Evolutionary conservation across 1,140 invertebrate genomes (phyloP).

Genomic region (Camponotus vicinus): DNA sequence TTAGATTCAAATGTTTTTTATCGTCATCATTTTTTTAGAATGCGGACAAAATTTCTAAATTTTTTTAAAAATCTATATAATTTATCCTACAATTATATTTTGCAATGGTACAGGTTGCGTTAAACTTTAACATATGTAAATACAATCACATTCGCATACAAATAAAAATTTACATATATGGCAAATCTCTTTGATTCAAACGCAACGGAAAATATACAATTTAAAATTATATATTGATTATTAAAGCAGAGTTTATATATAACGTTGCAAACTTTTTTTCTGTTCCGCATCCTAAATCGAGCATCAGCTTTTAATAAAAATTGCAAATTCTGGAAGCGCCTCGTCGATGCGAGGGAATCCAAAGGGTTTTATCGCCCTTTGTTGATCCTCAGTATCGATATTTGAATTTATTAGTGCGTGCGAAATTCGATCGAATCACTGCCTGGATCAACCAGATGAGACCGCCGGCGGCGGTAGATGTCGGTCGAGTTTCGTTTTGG

Average conservation of each 20-base stretch:
- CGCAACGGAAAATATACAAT: background rate
- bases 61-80: background rate
- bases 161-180: background rate
- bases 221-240: background rate
- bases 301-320: conserved; percentile 1
- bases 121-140: background rate
- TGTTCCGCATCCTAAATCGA: background rate
- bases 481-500: conserved; percentile 78
- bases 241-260: background rate
- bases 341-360: conserved; percentile 40
- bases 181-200: background rate
- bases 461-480: conserved; percentile 72
- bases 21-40: background rate
- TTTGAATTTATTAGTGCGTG: conserved; percentile 23
- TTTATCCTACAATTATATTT: conserved; percentile 15
- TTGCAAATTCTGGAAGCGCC: conserved; percentile 17
- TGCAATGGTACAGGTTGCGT: background rate
- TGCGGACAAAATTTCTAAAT: background rate
- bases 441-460: conserved; percentile 82
- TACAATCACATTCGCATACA: background rate
- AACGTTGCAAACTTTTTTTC: background rate
- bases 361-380: background rate
- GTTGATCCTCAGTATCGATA: conserved; percentile 27
- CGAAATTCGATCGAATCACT: conserved; percentile 80
- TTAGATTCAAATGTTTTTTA: background rate